A percentile compares a stretch with the other conserved stretches of the same genome.
Conservation (phyloP, 2,113 vertebrate species). For the Cryptotis parvus region DNA sequence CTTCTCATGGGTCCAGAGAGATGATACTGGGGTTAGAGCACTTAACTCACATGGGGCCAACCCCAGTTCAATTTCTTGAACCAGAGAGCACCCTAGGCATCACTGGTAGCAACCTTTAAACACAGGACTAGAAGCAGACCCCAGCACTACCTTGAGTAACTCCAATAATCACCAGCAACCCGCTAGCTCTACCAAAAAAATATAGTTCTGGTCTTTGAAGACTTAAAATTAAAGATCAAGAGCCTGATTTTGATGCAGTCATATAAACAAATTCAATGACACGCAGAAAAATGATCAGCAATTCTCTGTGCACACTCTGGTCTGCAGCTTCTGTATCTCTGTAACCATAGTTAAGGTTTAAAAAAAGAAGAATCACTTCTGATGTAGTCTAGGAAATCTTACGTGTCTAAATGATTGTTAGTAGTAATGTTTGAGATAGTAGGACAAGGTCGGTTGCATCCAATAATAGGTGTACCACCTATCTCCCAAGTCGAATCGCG, state of each 20-base stretch:
- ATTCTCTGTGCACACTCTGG: constrained; percentile 66
- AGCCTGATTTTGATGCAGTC: background rate
- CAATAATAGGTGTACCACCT: constrained; percentile 72
- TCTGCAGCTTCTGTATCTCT: constrained; percentile 83
- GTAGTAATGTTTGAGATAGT: constrained; percentile 80
- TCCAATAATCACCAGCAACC: too few species aligned
- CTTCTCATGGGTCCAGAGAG: too few species aligned
- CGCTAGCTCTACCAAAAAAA: background rate
- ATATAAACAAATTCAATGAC: constrained; percentile 58
- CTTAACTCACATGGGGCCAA: too few species aligned
- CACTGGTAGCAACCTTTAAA: too few species aligned
- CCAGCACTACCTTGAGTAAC: too few species aligned
- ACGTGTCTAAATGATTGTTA: constrained; percentile 76
- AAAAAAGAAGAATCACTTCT: constrained; percentile 83
- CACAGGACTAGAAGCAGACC: too few species aligned
- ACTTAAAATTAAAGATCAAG: constrained; percentile 13
- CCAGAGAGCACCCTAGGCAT: too few species aligned
- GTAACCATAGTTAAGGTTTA: constrained; percentile 79
- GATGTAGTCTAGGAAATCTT: constrained; percentile 80
- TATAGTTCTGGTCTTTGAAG: background rate
- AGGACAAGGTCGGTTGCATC: constrained; percentile 72
- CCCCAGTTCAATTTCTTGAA: too few species aligned
- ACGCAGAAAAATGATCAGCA: constrained; percentile 44
- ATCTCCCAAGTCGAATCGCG: constrained; percentile 61
- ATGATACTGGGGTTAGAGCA: too few species aligned